Base-by-base conservation (phyloP, 2,888 invertebrate genomes). In the Lypha dubia region DNA sequence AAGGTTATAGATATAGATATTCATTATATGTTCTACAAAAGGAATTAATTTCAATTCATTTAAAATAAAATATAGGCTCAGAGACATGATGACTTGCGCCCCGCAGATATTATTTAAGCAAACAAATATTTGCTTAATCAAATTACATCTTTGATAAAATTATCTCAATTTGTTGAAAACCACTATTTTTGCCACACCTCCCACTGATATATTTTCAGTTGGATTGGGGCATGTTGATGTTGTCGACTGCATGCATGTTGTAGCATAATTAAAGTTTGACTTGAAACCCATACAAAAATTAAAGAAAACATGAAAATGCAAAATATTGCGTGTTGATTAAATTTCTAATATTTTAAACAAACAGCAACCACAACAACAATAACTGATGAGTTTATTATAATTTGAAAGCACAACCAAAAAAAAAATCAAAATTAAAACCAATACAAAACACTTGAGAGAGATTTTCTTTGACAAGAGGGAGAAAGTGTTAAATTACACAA, bases 401-500 rank as follows among this genome's bases (percentile, higher is more conserved):
- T 38, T 68, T 62, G 32, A 6, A 53, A 44, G 20, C 20, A 41
- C 60, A 77, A 68, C 35, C 67, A 73, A 51, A 67, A 68, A 73
- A 73, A 51, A 67, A 68, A 62, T 67, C 28, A 46, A 65, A 73
- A 49, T 44, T 20, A 51, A 49, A 49, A 24, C 3, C 13, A 20
- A 68, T 24, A 46, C 1, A 2, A 46, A 15, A 71, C 24, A 58
- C 20, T 32, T n/a, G n/a, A 56, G 44, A 44, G 2, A 20, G 28
- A 44, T 60, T 22, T 46, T 88, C 44, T 46, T 63, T 46, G 87
- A 87, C 87, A 89, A 88, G 89, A 28, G 28, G n/a, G n/a, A 88
- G 89, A 89, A 88, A 90, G 89, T 88, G 88, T 90, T 90, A 90
- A 89, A 90, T 89, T 88, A 88, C 67, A 67, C 71, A 67, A 83